Percentiles rank a stretch among this genome's conserved stretches.
Evolutionary conservation across 2,797 vertebrate species (phyloP).

Genomic region (Peromyscus nudipes): DNA sequence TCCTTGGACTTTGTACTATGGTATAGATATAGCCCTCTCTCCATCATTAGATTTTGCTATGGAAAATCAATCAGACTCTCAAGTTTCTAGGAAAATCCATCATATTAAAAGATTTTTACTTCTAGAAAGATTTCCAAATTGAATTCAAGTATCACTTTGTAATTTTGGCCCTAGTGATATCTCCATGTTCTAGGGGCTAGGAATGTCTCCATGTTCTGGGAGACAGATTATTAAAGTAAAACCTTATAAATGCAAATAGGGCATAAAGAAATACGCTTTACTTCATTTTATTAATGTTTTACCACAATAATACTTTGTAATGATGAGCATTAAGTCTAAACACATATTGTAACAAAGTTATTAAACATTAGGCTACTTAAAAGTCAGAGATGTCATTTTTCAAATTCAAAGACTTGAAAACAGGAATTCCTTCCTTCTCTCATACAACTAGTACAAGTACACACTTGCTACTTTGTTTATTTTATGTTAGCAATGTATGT

Average conservation of each 20-base stretch:
- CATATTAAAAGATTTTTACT: conserved; percentile 40
- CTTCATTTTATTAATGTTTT: not conserved
- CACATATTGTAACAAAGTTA: not conserved
- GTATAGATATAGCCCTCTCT: not conserved
- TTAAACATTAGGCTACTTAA: not conserved
- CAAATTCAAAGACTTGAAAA: not conserved
- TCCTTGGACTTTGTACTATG: not conserved
- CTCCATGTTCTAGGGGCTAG: not conserved
- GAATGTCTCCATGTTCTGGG: not conserved
- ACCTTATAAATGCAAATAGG: not conserved
- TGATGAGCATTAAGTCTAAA: not conserved
- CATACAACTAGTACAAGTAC: accelerated
- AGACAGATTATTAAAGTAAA: not conserved
- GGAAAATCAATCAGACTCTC: not conserved
- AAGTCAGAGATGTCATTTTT: not conserved
- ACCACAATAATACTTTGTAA: not conserved
- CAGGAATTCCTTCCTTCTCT: not conserved
- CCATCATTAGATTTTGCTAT: not conserved
- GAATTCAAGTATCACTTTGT: not conserved
- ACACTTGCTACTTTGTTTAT: not conserved
- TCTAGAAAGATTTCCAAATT: not conserved
- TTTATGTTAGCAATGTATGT: not conserved
- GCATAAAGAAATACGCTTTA: not conserved
- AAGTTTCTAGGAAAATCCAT: conserved; percentile 4
- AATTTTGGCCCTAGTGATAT: not conserved